Percentiles rank a stretch among this genome's conserved stretches.
Evolutionary conservation across 2,888 invertebrate genomes (phyloP).

Genomic region (Sthenelais limicola): DNA sequence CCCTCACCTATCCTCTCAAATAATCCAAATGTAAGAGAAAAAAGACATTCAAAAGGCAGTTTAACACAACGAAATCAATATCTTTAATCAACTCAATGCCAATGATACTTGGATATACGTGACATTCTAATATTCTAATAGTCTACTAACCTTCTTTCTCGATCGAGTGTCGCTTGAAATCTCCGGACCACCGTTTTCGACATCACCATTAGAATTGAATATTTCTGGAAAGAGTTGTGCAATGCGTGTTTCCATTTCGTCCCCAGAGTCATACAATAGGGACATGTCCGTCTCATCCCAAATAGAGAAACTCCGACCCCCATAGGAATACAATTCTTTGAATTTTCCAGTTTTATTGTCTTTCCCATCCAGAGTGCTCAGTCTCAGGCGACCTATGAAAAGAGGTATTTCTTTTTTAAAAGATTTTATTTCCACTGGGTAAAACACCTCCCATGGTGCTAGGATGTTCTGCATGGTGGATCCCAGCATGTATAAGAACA

Average conservation of each 20-base stretch:
- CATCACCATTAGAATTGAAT: constrained; percentile 43
- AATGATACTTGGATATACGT: too few species aligned
- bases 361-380: constrained; percentile 15
- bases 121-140: background rate
- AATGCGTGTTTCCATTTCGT: constrained; percentile 14
- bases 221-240: constrained; percentile 41
- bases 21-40: too few species aligned
- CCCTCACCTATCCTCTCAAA: too few species aligned
- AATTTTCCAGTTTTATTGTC: background rate
- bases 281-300: constrained; percentile 1
- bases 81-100: too few species aligned
- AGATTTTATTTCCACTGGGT: too few species aligned
- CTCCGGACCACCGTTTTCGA: background rate
- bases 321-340: constrained; percentile 10
- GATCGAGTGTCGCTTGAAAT: constrained; percentile 42
- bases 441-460: too few species aligned
- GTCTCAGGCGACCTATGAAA: constrained; percentile 9
- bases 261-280: constrained; percentile 25
- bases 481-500: too few species aligned
- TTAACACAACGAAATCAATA: too few species aligned
- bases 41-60: too few species aligned
- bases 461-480: too few species aligned
- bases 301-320: constrained; percentile 28
- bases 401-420: too few species aligned
- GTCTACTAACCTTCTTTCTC: constrained; percentile 45